Evolutionary conservation across 2,113 vertebrate genomes (phyloP).

Genomic region (Nymphicus hollandicus): DNA sequence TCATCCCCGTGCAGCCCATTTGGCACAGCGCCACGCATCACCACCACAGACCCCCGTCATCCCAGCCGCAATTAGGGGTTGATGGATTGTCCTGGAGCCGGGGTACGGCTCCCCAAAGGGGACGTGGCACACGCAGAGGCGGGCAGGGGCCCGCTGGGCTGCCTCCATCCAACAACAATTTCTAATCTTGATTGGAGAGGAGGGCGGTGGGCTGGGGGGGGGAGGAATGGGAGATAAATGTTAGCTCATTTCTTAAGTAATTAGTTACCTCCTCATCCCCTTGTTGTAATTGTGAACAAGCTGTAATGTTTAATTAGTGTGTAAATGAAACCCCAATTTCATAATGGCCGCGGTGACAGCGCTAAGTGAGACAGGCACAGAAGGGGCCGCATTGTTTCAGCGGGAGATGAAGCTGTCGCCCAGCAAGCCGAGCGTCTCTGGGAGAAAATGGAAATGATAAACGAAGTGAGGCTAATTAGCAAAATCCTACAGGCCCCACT

Average conservation of each 20-base stretch:
- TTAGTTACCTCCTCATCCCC: slow-evolving; percentile 88
- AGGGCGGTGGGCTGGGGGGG: neutral
- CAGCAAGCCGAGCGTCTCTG: slow-evolving; percentile 70
- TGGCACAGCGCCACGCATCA: neutral
- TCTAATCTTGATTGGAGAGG: slow-evolving; percentile 59
- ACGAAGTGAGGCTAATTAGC: slow-evolving; percentile 80
- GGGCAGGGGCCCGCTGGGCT: neutral
- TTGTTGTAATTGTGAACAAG: slow-evolving; percentile 86
- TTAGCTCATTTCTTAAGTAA: slow-evolving; percentile 88
- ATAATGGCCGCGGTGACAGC: slow-evolving; percentile 82
- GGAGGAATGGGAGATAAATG: slow-evolving; percentile 79
- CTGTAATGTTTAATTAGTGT: slow-evolving; percentile 95
- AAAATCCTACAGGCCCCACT: slow-evolving; percentile 79
- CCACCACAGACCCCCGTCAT: neutral
- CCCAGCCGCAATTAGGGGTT: neutral
- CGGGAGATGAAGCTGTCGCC: slow-evolving; percentile 78
- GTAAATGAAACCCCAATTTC: slow-evolving; percentile 87
- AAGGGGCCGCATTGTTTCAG: slow-evolving; percentile 76
- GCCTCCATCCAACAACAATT: slow-evolving; percentile 32
- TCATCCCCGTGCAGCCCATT: neutral
- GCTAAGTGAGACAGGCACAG: slow-evolving; percentile 79
- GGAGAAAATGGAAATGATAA: slow-evolving; percentile 80
- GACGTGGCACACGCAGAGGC: fast-evolving
- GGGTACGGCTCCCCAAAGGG: neutral
- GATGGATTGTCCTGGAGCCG: neutral